Percentiles rank a stretch among this genome's conserved stretches.
These are phyloP conservation scores for Phalacrocorax carbo DNA, from an alignment of 2,113 vertebrate species.

Conservation along the genomic window DNA sequence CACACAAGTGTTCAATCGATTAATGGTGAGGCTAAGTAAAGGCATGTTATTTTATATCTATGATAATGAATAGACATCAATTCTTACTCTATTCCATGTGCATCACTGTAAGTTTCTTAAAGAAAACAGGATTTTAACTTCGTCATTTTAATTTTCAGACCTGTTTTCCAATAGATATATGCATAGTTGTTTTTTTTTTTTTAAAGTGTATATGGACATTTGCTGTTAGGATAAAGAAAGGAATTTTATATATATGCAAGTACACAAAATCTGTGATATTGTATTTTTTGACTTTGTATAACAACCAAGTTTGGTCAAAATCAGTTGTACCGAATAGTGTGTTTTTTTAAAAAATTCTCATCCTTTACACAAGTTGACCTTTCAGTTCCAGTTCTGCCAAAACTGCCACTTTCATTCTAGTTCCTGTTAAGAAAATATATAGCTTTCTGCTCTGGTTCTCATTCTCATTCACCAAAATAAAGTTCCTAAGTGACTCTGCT, in stretches of 20 bases:
- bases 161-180: background rate
- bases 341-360: background rate
- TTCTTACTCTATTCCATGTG: background rate
- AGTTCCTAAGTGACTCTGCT: background rate
- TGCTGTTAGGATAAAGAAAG: background rate
- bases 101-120: background rate
- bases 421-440: background rate
- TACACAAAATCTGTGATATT: background rate
- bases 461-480: background rate
- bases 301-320: background rate
- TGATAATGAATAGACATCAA: background rate
- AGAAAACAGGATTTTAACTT: background rate
- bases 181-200: background rate
- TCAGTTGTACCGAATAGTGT: background rate
- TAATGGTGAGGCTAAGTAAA: background rate
- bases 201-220: background rate
- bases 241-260: background rate
- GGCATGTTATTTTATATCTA: background rate
- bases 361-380: background rate
- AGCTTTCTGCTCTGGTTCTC: background rate
- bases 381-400: background rate
- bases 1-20: background rate
- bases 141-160: background rate
- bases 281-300: background rate
- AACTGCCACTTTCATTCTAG: background rate